Evolutionary conservation across 2,113 vertebrate species (phyloP).

Genomic region (Hippopotamus amphibius): DNA sequence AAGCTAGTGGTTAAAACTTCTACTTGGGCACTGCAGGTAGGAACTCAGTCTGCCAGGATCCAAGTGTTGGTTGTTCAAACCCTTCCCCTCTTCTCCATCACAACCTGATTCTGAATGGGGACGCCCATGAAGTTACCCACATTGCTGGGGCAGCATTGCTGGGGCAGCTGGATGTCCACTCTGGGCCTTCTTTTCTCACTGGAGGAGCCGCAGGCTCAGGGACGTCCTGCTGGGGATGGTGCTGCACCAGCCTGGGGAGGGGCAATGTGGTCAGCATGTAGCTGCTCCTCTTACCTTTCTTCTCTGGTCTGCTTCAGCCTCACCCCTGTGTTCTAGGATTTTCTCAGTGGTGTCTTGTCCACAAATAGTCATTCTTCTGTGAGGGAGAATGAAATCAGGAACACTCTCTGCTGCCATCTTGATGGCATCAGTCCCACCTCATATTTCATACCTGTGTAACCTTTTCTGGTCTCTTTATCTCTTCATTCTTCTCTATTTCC

Average conservation of each 20-base stretch:
- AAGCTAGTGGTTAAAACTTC: background rate
- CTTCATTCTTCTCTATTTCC: conserved; percentile 17
- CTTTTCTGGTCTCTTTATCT: background rate
- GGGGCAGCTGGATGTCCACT: background rate
- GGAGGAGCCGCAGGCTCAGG: background rate
- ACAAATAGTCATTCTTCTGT: background rate
- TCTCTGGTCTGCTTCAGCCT: background rate
- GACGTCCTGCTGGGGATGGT: background rate
- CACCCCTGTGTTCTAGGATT: background rate
- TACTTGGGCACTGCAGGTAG: background rate
- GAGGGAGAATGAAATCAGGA: background rate
- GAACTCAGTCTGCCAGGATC: background rate
- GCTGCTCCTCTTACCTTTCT: background rate
- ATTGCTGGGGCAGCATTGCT: background rate
- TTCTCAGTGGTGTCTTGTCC: background rate
- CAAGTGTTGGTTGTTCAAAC: background rate
- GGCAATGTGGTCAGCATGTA: background rate
- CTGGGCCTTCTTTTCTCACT: background rate
- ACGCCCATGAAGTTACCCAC: background rate
- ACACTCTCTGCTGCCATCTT: background rate
- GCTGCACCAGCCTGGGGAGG: no score
- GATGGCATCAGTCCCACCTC: background rate
- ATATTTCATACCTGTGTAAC: background rate
- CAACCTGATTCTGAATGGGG: background rate
- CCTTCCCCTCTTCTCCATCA: background rate